Evolutionary conservation across 2,113 vertebrate species (phyloP).

Genomic region (Melospiza melodia): DNA sequence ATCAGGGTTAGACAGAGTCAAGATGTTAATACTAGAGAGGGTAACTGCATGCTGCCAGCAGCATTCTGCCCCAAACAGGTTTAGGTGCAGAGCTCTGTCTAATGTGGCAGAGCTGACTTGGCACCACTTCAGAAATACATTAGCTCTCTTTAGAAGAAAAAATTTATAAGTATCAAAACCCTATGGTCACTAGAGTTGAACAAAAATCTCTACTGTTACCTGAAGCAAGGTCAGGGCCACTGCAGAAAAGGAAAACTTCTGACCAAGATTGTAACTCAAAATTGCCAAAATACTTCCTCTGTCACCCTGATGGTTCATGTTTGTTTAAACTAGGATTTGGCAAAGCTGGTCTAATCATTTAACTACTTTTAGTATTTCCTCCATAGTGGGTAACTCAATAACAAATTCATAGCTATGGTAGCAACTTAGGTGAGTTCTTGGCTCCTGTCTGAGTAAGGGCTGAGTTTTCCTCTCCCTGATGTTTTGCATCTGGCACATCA

Average conservation of each 20-base stretch:
- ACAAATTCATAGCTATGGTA: neutral
- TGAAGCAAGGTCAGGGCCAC: neutral
- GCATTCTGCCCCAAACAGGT: neutral
- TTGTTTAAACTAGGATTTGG: neutral
- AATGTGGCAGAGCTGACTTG: neutral
- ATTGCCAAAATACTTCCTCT: neutral
- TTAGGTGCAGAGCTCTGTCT: neutral
- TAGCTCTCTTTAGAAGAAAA: neutral
- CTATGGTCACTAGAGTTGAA: neutral
- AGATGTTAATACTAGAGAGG: neutral
- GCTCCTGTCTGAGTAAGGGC: neutral
- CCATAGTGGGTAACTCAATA: neutral
- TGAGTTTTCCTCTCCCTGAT: neutral
- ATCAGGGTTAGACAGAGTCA: neutral
- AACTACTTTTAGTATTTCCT: neutral
- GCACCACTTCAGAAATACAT: neutral
- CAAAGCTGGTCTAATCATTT: neutral
- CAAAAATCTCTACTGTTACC: neutral
- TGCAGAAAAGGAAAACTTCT: neutral
- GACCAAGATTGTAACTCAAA: neutral
- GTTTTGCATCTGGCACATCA: neutral
- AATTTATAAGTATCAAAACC: neutral
- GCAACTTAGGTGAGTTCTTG: neutral
- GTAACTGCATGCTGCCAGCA: neutral
- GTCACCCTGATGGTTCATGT: neutral